Conservation (phyloP, 1,140 invertebrate genomes). For the Megathymus violae region DNA sequence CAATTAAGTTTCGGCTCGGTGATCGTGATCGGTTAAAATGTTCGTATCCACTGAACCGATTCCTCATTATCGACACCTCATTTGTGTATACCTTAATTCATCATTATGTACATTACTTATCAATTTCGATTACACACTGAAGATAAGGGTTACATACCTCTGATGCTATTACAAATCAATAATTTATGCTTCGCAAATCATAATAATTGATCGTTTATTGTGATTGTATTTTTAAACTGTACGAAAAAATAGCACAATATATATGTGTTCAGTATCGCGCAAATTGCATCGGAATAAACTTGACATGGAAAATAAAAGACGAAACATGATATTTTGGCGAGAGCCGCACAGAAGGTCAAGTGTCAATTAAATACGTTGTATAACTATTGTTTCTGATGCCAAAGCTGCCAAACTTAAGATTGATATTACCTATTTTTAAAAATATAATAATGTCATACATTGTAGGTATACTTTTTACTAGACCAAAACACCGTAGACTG, state of each 20-base stretch:
- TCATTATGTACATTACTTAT: background rate
- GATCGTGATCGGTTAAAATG: background rate
- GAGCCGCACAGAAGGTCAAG: background rate
- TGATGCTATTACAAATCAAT: no score
- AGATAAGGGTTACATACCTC: no score
- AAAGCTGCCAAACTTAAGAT: background rate
- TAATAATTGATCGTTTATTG: no score
- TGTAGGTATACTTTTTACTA: no score
- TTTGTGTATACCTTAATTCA: slow-evolving; percentile 10
- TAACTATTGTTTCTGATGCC: background rate
- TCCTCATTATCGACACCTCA: slow-evolving; percentile 15
- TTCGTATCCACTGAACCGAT: slow-evolving; percentile 11
- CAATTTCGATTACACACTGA: slow-evolving; percentile 1
- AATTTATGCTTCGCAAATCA: no score
- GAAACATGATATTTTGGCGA: background rate
- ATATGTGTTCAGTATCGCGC: no score
- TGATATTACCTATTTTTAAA: background rate
- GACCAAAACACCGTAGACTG: no score
- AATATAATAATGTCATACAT: no score
- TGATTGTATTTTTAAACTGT: no score
- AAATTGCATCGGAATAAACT: background rate
- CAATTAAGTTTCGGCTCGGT: background rate
- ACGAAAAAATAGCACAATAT: no score
- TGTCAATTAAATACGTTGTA: background rate
- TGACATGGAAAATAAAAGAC: background rate